Percentiles rank a stretch among this genome's conserved stretches.
Evolutionary conservation across 2,797 vertebrate species (phyloP).

Genomic region (Sciurus carolinensis): DNA sequence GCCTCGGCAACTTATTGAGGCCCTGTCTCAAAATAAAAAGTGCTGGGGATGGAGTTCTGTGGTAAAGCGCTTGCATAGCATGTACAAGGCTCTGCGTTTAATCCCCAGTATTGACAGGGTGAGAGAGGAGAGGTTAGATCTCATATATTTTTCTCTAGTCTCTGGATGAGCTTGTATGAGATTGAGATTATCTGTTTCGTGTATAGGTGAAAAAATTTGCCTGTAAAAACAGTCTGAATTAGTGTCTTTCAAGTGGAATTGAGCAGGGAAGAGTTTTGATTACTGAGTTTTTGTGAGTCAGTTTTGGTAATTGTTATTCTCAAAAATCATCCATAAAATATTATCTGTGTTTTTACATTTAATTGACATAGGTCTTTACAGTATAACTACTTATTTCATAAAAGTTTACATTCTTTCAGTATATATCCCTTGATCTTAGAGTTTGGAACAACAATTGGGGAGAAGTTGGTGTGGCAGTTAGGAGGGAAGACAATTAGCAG

Average conservation of each 20-base stretch:
- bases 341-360: background rate
- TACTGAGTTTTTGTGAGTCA: background rate
- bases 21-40: too few relatives aligned
- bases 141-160: background rate
- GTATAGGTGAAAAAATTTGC: constrained; percentile 42
- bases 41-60: too few relatives aligned
- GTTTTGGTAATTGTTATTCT: constrained; percentile 14
- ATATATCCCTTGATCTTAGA: constrained; percentile 37
- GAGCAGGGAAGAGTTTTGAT: background rate
- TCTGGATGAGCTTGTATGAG: constrained; percentile 3
- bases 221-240: constrained; percentile 29
- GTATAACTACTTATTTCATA: background rate
- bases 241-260: constrained; percentile 20
- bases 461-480: background rate
- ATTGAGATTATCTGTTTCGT: constrained; percentile 33
- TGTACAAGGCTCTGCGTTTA: too few relatives aligned
- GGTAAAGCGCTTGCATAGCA: too few relatives aligned
- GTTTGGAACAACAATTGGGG: background rate
- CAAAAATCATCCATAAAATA: background rate
- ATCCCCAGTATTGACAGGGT: too few relatives aligned
- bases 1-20: too few relatives aligned
- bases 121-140: background rate
- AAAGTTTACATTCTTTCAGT: background rate
- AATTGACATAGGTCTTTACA: background rate
- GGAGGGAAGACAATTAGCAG: background rate